Percentiles rank a stretch among this genome's conserved stretches.
Conservation (phyloP, 2,888 invertebrate genomes). For the Cephus nigrinus region DNA sequence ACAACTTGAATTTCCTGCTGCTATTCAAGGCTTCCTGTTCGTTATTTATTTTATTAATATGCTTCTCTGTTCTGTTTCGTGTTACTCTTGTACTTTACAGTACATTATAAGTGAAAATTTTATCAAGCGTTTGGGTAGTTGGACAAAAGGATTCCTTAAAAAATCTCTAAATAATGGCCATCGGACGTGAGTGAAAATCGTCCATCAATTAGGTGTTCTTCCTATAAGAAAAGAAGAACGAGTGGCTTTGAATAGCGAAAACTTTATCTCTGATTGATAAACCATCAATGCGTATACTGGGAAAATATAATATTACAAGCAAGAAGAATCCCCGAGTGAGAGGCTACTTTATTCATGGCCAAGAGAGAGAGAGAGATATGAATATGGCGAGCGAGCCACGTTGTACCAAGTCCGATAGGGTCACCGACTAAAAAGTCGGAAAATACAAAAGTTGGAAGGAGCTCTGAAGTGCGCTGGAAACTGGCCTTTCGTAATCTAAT, state of each 20-base stretch:
- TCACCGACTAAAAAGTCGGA: constrained; percentile 6
- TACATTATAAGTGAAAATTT: neutral
- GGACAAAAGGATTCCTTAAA: neutral
- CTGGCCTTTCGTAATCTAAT: constrained; percentile 57
- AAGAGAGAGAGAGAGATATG: neutral
- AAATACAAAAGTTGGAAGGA: constrained; percentile 23
- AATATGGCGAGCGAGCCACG: neutral
- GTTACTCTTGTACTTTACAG: neutral
- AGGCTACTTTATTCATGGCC: neutral
- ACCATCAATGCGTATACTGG: neutral
- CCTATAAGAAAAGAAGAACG: neutral
- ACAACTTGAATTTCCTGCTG: constrained; percentile 31
- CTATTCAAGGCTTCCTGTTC: neutral
- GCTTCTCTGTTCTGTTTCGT: neutral
- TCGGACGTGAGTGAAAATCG: neutral
- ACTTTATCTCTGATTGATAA: neutral
- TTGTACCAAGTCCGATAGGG: neutral
- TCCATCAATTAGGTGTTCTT: neutral
- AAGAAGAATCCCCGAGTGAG: neutral
- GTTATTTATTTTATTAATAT: neutral
- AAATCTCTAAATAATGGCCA: neutral
- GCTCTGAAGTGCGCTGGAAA: constrained; percentile 24
- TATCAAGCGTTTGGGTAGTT: neutral
- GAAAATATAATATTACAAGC: neutral
- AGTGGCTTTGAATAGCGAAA: neutral